Evolutionary conservation across 1,140 invertebrate species (phyloP), one percentile per base, ranked within the genome.

Genomic region (Hyles vespertilio): DNA sequence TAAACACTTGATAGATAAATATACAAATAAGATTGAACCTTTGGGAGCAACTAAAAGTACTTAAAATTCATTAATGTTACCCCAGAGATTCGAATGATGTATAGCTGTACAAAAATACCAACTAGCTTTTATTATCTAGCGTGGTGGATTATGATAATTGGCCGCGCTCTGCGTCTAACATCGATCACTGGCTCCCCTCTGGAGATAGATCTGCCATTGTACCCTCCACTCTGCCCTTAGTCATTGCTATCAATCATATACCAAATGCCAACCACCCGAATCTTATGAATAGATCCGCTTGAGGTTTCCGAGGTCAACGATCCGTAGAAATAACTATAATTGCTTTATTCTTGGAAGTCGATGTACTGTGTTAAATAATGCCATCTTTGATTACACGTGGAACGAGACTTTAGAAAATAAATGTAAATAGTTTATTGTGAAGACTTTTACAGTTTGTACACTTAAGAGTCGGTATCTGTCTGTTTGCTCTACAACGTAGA

Each of bases 161-260:
- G 44, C 52, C 43, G n/a, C 36, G 46, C 56, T 51, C 56, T 43
- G 43, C 44, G 43, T 36, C 36, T 33, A 36, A 33, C 63, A 65
- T 65, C 63, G 63, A 65, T 65, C 63, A 65, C 46, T 55, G 56
- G 54, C 63, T 46, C 59, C 58, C 43, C 58, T 58, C 32, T 22
- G 22, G 51, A 61, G 51, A 65, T 65, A 51, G 47, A 61, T 58
- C 44, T 43, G n/a, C 36, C 10, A 22, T 22, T 22, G 12, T 57
- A 51, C 32, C 51, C 59, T 33, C 63, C 46, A 50, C 49, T 58
- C 22, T 22, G 51, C 58, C 53, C 51, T 48, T 22, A 58, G 34
- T 58, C 63, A 51, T 34, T 12, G 59, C 55, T 50, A 65, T 61
- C 63, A 65, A 65, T 61, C 63, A 61, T 65, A 48, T 51, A 56